Evolutionary conservation across 2,888 invertebrate species (phyloP).

Genomic region (Strigamia maritima): DNA sequence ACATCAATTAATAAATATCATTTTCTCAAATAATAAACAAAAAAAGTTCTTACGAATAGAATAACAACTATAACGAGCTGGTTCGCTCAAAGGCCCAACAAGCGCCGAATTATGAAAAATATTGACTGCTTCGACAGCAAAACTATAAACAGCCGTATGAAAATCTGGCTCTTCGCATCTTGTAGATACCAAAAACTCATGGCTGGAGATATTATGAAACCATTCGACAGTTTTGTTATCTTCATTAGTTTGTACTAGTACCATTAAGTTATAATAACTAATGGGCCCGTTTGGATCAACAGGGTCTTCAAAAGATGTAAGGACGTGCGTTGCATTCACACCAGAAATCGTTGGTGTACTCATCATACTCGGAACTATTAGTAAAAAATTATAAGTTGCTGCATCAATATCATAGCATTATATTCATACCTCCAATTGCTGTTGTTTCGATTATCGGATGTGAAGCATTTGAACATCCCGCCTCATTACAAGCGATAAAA

Average conservation of each 20-base stretch:
- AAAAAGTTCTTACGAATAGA: neutral
- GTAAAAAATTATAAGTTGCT: too few species aligned
- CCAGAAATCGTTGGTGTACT: neutral
- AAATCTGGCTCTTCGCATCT: constrained; percentile 17
- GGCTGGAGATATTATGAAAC: neutral
- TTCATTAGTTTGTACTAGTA: neutral
- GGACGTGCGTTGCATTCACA: neutral
- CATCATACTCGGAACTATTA: constrained; percentile 26
- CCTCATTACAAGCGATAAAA: neutral
- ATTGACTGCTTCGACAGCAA: constrained; percentile 24
- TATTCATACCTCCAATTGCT: neutral
- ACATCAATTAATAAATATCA: neutral
- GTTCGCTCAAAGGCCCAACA: constrained; percentile 10
- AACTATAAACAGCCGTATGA: neutral
- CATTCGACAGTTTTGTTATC: neutral
- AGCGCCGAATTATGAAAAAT: neutral
- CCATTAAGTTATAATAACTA: neutral
- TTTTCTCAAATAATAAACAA: too few species aligned
- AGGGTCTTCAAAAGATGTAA: constrained; percentile 17
- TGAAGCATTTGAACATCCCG: neutral
- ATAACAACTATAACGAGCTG: neutral
- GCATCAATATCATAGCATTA: too few species aligned
- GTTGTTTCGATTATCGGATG: neutral
- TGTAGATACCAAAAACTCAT: neutral
- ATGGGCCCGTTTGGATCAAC: constrained; percentile 31